Evolutionary conservation across 2,113 vertebrate genomes (phyloP).

Genomic region (Arvicanthis niloticus): DNA sequence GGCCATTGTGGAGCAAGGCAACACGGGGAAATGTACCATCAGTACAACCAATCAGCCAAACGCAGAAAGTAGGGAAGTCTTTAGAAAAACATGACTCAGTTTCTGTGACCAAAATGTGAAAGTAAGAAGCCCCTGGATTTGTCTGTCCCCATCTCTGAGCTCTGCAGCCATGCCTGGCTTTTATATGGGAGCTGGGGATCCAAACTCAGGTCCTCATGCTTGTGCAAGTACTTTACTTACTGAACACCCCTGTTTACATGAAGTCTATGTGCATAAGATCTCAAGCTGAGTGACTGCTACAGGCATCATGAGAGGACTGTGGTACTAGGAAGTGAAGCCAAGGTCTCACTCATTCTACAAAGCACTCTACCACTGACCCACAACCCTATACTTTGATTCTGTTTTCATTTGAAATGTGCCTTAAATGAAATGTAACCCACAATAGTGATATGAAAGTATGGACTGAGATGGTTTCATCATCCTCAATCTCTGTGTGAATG

Average conservation of each 20-base stretch:
- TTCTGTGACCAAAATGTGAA: neutral
- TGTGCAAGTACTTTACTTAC: neutral
- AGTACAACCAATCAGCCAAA: neutral
- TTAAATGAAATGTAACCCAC: neutral
- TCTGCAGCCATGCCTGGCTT: neutral
- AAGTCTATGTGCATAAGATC: neutral
- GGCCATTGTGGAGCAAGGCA: neutral
- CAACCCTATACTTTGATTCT: neutral
- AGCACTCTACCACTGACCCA: neutral
- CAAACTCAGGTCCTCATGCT: neutral
- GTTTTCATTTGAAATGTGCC: constrained; percentile 21
- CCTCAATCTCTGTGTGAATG: neutral
- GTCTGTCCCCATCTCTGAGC: neutral
- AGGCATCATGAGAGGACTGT: neutral
- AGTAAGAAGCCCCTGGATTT: neutral
- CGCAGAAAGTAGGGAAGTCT: neutral
- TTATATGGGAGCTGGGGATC: neutral
- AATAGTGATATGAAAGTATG: neutral
- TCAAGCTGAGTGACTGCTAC: neutral
- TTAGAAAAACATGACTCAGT: neutral
- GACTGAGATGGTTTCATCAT: neutral
- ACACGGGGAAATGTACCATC: neutral
- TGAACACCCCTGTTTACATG: neutral
- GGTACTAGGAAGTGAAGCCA: neutral
- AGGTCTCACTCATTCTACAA: neutral